Conservation (phyloP, 2,797 vertebrate genomes). For the Gambelia wislizenii region DNA sequence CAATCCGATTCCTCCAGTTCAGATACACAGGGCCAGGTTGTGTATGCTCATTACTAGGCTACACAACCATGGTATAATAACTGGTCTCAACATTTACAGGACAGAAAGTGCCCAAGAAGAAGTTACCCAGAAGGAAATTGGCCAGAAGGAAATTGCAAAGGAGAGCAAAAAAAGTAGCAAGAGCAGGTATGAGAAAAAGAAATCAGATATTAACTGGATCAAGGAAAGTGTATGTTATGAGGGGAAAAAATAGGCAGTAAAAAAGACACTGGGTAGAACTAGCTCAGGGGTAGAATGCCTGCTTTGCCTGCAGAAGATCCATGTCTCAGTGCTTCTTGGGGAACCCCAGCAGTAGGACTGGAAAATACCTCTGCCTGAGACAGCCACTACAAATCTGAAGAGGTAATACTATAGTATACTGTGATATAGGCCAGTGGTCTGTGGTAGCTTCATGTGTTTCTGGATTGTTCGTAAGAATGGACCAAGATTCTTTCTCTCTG, state of each 20-base stretch:
- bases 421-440: background rate
- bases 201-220: conserved; percentile 3
- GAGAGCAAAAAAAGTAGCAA: conserved; percentile 32
- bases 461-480: background rate
- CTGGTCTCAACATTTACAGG: conserved; percentile 46
- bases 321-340: background rate
- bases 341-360: background rate
- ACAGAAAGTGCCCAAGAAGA: conserved; percentile 41
- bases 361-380: background rate
- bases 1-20: background rate
- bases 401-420: background rate
- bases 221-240: background rate
- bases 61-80: conserved; percentile 16
- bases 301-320: background rate
- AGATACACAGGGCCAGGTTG: background rate
- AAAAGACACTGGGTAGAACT: background rate
- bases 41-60: conserved; percentile 6
- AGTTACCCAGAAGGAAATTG: conserved; percentile 33
- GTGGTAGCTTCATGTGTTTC: background rate
- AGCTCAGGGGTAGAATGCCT: background rate
- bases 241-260: background rate
- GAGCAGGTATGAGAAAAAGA: conserved; percentile 28
- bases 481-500: background rate
- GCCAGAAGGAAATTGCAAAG: conserved; percentile 38
- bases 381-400: background rate